phyloP scores from a whole-genome alignment of 2,888 invertebrate species.

The Trachelus tabidus region DNA sequence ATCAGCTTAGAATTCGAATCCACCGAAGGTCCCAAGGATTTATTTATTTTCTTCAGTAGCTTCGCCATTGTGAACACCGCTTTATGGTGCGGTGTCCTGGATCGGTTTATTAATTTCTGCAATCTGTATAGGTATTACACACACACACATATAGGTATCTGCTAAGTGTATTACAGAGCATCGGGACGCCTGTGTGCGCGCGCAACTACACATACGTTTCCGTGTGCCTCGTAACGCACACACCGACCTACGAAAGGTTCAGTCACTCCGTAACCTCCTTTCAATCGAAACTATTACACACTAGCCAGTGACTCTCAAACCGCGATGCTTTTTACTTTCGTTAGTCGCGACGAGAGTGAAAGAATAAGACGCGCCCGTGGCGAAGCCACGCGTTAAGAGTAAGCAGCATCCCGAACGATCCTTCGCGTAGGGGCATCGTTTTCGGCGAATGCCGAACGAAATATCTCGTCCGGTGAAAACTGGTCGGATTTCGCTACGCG shows the following conservation, averaged over 20 bases:
- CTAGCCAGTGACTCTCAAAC: slow-evolving; percentile 60
- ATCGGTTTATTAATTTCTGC: too few species aligned
- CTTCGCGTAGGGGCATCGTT: neutral
- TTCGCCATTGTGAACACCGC: too few species aligned
- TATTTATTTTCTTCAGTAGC: too few species aligned
- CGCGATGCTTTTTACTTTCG: slow-evolving; percentile 50
- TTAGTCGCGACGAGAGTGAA: slow-evolving; percentile 21
- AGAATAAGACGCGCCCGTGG: too few species aligned
- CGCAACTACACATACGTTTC: slow-evolving; percentile 5
- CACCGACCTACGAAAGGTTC: slow-evolving; percentile 58
- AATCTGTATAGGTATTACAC: too few species aligned
- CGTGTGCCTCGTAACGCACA: slow-evolving; percentile 38
- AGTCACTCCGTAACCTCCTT: slow-evolving; percentile 67
- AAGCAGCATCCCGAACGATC: neutral
- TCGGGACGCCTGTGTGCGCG: slow-evolving; percentile 9
- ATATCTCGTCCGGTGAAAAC: neutral
- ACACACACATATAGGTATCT: neutral
- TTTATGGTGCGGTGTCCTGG: too few species aligned
- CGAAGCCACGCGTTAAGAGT: too few species aligned
- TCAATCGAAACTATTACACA: slow-evolving; percentile 67
- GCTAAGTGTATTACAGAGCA: neutral
- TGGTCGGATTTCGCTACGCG: neutral
- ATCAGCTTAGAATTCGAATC: too few species aligned
- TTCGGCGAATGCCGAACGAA: neutral
- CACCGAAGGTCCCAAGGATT: too few species aligned